phyloP scores from a whole-genome alignment of 1,140 invertebrate genomes.

The Vanessa tameamea region DNA sequence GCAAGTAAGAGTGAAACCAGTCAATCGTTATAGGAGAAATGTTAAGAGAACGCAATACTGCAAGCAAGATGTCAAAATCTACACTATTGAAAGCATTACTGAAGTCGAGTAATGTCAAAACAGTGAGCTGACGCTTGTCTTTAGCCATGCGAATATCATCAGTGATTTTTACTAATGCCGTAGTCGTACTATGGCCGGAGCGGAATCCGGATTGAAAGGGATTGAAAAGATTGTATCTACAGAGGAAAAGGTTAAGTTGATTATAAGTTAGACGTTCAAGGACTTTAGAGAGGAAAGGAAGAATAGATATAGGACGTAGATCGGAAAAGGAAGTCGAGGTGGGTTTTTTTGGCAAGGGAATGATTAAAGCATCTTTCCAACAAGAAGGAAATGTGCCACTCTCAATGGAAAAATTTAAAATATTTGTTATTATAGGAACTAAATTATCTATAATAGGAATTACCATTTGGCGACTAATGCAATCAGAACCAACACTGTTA shows the following conservation, averaged over 20 bases:
- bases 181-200: background rate
- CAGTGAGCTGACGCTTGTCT: background rate
- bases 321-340: background rate
- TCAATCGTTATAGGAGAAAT: too few species aligned
- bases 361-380: background rate
- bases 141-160: background rate
- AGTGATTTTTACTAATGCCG: background rate
- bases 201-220: background rate
- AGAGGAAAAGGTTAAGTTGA: background rate
- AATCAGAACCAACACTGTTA: too few species aligned
- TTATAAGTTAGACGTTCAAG: background rate
- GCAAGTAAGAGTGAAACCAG: too few species aligned
- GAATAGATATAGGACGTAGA: background rate
- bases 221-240: background rate
- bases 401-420: background rate
- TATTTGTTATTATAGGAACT: background rate
- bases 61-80: too few species aligned
- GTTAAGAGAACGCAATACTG: too few species aligned
- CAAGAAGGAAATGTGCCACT: background rate
- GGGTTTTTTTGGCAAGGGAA: background rate
- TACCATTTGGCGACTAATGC: too few species aligned
- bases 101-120: background rate
- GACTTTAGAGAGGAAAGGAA: background rate
- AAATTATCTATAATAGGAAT: too few species aligned
- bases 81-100: too few species aligned